A percentile compares a stretch with the other conserved stretches of the same genome.
These are phyloP conservation scores for Sinodicranocentrus sp. DNA, from an alignment of 2,888 invertebrate species.

Conservation along the genomic window DNA sequence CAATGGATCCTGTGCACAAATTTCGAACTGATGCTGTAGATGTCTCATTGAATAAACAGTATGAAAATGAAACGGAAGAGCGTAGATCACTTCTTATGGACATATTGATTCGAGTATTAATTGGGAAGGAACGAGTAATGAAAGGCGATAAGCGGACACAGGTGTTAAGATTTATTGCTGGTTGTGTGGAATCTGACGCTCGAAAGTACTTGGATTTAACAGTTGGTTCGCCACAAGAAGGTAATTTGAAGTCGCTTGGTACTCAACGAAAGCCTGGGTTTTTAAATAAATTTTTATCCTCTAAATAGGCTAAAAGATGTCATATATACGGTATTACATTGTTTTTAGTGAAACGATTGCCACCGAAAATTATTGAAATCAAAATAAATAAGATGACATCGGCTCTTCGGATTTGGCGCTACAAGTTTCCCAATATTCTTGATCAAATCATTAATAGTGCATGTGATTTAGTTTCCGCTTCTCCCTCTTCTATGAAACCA, in stretches of 20 bases:
- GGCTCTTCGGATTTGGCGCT: constrained; percentile 67
- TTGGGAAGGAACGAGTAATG: constrained; percentile 71
- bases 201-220: constrained; percentile 64
- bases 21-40: constrained; percentile 71
- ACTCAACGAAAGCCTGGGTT: no score
- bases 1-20: constrained; percentile 68
- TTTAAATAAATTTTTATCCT: no score
- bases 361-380: constrained; percentile 70
- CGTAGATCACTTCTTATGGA: constrained; percentile 66
- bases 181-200: constrained; percentile 68
- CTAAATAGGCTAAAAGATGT: no score
- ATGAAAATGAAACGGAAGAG: constrained; percentile 67
- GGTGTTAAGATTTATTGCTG: constrained; percentile 70
- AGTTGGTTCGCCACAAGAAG: constrained; percentile 51
- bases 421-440: constrained; percentile 66
- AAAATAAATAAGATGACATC: constrained; percentile 71
- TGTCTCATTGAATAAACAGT: constrained; percentile 63
- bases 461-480: constrained; percentile 56
- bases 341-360: constrained; percentile 44
- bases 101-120: constrained; percentile 67
- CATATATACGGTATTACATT: no score
- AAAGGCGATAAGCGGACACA: constrained; percentile 68
- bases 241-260: no score
- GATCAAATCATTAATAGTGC: constrained; percentile 64
- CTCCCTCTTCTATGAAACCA: constrained; percentile 43